Evolutionary conservation across 2,888 invertebrate genomes (phyloP), one percentile per base, ranked within the genome.

Genomic region (Sycophila texana): DNA sequence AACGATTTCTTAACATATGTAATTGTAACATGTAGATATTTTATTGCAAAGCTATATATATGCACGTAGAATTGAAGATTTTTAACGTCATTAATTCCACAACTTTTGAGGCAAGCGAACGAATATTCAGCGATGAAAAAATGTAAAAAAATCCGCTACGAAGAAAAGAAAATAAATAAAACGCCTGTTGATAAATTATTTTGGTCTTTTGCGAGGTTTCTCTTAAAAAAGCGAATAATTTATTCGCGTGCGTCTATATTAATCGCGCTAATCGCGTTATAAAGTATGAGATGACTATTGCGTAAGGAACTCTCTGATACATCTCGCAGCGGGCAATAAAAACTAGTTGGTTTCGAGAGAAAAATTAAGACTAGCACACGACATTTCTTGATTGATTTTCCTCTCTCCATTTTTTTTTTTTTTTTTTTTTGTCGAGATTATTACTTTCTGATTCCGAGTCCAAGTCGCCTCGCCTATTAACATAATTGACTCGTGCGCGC

Each of bases 381-480:
- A 63, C 26, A 30, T 13, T 20, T 13, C 55, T 49, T 65, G 65
- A 77, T 63, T 65, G 63, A 71, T 77, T 58, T 77, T 75, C 61
- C 67, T 60, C 60, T 53, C 47, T 49, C 26, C 26, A 16, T 20
- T n/a, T 20, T 30, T 39, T 70, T 22, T 65, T 20, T 58, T 49
- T 75, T 58, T 58, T 49, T 18, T 39, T 12, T 26, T 10, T 71
- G 4, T 16, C 57, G 63, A 65, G 58, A 66, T 53, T 55, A 65
- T 20, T 53, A 14, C 63, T 79, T 67, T 79, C 74, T 63, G 70
- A 80, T 76, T 20, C 68, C n/a, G 66, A 47, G 47, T 67, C 67
- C 55, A 61, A 72, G 39, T 67, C 49, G 63, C 26, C 39, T 26
- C 18, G 30, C 16, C 13, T 30, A 77, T 77, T 77, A 77, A 60